phyloP scores from a whole-genome alignment of 2,797 vertebrate species.

The Rhinophrynus dorsalis region DNA sequence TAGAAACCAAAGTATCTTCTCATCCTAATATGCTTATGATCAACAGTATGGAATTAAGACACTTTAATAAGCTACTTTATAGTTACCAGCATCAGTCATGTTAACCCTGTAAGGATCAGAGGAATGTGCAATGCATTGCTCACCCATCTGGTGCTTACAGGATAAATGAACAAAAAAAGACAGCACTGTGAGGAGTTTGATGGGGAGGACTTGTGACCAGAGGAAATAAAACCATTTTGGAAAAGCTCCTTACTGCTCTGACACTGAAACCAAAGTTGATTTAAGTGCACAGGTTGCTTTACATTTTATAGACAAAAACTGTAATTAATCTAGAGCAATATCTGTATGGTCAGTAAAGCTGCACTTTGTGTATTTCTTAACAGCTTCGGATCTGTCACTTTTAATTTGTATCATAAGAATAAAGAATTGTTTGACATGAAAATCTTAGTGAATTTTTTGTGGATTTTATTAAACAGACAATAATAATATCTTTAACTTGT shows the following conservation, averaged over 20 bases:
- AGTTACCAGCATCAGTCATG: slow-evolving; percentile 43
- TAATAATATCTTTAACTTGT: no score
- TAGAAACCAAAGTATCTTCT: slow-evolving; percentile 59
- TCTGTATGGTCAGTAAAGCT: slow-evolving; percentile 97
- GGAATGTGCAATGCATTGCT: no score
- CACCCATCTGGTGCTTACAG: no score
- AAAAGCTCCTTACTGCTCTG: slow-evolving; percentile 82
- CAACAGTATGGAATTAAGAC: slow-evolving; percentile 76
- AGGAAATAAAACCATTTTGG: slow-evolving; percentile 73
- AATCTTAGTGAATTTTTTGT: slow-evolving; percentile 30
- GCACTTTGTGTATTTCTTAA: slow-evolving; percentile 99
- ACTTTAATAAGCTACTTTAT: slow-evolving; percentile 57
- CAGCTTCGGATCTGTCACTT: slow-evolving; percentile 97
- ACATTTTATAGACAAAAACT: slow-evolving; percentile 82
- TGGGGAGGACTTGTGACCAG: slow-evolving; percentile 76
- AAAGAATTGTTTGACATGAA: slow-evolving; percentile 98
- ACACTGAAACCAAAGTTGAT: slow-evolving; percentile 99
- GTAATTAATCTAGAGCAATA: slow-evolving; percentile 99
- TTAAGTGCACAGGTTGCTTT: slow-evolving; percentile 93
- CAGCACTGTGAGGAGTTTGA: slow-evolving; percentile 65
- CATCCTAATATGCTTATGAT: slow-evolving; percentile 53
- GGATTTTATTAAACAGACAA: background rate
- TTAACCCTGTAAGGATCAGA: no score
- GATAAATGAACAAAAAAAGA: no score
- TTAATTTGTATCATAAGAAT: slow-evolving; percentile 99